A percentile compares a stretch with the other conserved stretches of the same genome.
phyloP scores from a whole-genome alignment of 2,113 vertebrate species.

The Archilochus colubris region DNA sequence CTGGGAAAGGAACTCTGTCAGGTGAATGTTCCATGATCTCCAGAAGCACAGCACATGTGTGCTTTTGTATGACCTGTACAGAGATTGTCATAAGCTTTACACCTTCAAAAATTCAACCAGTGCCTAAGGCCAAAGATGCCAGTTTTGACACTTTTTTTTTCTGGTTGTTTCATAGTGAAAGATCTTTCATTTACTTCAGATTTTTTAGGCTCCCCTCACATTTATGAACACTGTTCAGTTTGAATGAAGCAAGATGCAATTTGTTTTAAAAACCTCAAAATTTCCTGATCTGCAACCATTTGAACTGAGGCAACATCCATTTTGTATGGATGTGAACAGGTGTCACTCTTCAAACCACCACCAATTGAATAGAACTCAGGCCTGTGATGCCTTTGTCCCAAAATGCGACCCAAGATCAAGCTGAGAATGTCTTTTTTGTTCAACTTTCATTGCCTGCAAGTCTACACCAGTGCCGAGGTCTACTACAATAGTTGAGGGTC shows the following conservation, averaged over 20 bases:
- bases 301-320: background rate
- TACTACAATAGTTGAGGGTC: background rate
- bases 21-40: background rate
- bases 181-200: background rate
- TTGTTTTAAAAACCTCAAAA: background rate
- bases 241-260: background rate
- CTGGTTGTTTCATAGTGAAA: background rate
- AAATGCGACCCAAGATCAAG: background rate
- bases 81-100: background rate
- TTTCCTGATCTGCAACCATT: background rate
- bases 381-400: background rate
- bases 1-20: background rate
- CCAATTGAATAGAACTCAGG: background rate
- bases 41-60: accelerated
- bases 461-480: background rate
- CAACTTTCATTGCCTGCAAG: background rate
- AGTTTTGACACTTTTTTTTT: background rate
- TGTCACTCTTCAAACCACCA: background rate
- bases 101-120: background rate
- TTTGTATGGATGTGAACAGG: background rate
- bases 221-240: background rate
- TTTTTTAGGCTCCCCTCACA: background rate
- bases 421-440: background rate
- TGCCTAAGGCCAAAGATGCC: background rate
- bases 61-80: background rate